Conservation (phyloP, 2,797 vertebrate species). For the Galagoides demidoff region DNA sequence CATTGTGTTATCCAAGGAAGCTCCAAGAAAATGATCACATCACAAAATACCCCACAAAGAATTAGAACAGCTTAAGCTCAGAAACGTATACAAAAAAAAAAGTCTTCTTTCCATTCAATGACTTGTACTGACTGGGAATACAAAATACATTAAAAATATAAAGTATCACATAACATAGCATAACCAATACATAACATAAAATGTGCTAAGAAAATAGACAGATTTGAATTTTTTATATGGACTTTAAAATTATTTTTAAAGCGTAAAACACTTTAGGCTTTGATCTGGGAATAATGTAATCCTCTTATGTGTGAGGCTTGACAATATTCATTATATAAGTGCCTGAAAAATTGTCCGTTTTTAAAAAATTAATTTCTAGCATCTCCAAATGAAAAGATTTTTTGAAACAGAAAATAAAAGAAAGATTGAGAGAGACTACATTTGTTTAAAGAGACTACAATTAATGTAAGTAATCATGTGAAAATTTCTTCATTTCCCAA, state of each 20-base stretch:
- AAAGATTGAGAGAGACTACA: not conserved
- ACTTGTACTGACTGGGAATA: not conserved
- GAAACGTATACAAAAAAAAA: not conserved
- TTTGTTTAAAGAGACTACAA: not conserved
- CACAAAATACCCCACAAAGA: not conserved
- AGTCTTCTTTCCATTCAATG: not conserved
- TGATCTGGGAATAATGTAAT: constrained; percentile 47
- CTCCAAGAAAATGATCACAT: not conserved
- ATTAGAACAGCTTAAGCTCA: not conserved
- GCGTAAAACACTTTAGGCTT: constrained; percentile 18
- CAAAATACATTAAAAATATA: not conserved
- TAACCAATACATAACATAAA: not conserved
- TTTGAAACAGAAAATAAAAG: constrained; percentile 54
- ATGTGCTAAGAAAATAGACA: not conserved
- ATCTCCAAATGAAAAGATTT: constrained; percentile 26
- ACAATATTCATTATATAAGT: constrained; percentile 33
- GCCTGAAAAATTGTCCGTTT: constrained; percentile 19
- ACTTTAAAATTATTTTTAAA: constrained; percentile 17
- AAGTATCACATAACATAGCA: not conserved
- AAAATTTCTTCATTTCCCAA: not conserved
- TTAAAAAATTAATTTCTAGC: constrained; percentile 58
- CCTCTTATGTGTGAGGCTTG: not conserved
- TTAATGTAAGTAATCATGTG: not conserved
- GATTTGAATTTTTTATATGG: not conserved
- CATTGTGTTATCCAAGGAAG: not conserved